Conservation (phyloP, 37 sponge, comb jelly and placozoan species). For the Beroe ovata region DNA sequence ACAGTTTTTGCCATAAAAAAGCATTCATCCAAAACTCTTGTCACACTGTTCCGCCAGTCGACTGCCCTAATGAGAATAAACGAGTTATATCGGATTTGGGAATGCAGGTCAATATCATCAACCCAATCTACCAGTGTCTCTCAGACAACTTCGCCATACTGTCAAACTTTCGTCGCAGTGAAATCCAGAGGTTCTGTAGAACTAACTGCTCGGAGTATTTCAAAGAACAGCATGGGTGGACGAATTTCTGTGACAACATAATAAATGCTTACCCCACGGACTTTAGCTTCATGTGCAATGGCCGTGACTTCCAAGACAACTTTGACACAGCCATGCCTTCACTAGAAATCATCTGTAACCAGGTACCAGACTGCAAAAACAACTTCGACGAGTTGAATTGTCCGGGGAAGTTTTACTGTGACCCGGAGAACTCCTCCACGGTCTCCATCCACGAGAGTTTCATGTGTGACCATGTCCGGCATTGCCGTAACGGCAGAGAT, state of each 20-base stretch:
- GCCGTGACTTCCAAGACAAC: neutral
- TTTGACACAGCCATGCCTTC: neutral
- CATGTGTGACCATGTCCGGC: constrained; percentile 8
- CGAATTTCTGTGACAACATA: neutral
- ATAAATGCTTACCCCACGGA: neutral
- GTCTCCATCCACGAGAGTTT: neutral
- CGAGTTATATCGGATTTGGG: neutral
- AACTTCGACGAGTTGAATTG: constrained; percentile 2
- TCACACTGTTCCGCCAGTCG: neutral
- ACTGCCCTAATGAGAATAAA: too few species aligned
- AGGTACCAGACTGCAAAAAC: neutral
- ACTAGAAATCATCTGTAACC: neutral
- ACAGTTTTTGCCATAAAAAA: neutral
- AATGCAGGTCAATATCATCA: neutral
- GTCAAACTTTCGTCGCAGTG: neutral
- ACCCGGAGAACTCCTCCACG: neutral
- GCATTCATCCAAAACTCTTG: neutral
- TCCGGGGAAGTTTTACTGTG: constrained; percentile 45
- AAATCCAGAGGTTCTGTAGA: neutral
- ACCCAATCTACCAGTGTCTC: neutral
- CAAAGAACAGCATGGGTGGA: neutral
- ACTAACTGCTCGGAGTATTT: neutral
- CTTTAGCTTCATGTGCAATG: neutral
- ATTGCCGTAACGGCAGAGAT: constrained; percentile 46
- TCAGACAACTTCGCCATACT: neutral